These are phyloP conservation scores for Sula dactylatra DNA, from an alignment of 2,113 vertebrate species.

Conservation along the genomic window DNA sequence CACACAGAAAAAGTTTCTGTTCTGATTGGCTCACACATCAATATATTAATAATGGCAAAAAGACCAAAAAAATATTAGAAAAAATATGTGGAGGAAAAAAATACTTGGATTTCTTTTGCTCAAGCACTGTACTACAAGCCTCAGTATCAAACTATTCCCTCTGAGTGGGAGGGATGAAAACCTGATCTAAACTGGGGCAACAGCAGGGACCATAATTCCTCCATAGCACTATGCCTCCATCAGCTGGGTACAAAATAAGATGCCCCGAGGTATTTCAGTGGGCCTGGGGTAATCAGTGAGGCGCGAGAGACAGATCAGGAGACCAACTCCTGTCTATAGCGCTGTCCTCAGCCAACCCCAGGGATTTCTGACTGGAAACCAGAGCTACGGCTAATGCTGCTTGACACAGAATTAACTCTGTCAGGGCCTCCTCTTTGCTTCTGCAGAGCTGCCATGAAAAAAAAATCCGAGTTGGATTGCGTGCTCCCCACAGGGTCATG, in stretches of 20 bases:
- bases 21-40: not conserved
- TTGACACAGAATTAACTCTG: slow-evolving; percentile 67
- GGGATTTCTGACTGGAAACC: slow-evolving; percentile 60
- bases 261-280: not conserved
- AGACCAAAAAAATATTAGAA: not conserved
- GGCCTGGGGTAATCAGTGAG: not conserved
- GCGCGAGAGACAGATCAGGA: not conserved
- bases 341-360: slow-evolving; percentile 46
- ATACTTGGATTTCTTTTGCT: not conserved
- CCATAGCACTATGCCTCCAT: not conserved
- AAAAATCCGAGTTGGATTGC: not conserved
- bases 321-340: not conserved
- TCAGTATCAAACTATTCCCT: not conserved
- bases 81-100: not conserved
- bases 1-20: not conserved
- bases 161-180: not conserved
- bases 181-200: not conserved
- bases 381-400: slow-evolving; percentile 55
- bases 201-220: not conserved
- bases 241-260: not conserved
- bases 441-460: not conserved
- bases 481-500: not conserved
- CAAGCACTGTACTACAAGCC: not conserved
- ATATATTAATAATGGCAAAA: not conserved
- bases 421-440: not conserved